Evolutionary conservation across 2,797 vertebrate species (phyloP).

Genomic region (Fratercula arctica): DNA sequence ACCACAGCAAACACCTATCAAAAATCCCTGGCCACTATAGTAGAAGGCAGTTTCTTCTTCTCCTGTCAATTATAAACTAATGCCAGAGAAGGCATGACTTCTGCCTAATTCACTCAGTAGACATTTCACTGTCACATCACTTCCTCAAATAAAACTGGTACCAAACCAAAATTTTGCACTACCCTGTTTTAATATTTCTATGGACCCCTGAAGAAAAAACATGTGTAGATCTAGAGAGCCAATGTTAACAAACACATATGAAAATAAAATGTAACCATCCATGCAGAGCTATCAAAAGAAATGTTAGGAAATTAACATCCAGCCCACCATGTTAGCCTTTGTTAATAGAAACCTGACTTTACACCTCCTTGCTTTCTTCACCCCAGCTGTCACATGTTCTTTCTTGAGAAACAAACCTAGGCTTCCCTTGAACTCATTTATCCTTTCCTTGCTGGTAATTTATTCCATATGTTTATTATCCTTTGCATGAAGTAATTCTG

Average conservation of each 20-base stretch:
- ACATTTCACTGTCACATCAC: background rate
- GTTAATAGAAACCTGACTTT: conserved; percentile 48
- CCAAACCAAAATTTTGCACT: background rate
- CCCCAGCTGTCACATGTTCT: background rate
- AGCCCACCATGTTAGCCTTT: background rate
- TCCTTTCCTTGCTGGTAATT: conserved; percentile 25
- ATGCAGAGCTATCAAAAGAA: background rate
- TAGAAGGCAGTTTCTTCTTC: background rate
- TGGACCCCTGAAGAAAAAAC: conserved; percentile 5
- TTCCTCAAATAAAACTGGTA: background rate
- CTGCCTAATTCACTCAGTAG: background rate
- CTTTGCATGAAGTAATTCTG: conserved; percentile 26
- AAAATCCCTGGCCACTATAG: background rate
- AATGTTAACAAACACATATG: background rate
- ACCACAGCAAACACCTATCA: background rate
- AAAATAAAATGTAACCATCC: conserved; percentile 27
- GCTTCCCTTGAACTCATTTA: conserved; percentile 31
- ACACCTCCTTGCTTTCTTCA: conserved; percentile 43
- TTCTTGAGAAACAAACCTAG: conserved; percentile 17
- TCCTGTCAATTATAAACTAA: background rate
- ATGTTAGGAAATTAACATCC: background rate
- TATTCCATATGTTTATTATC: conserved; percentile 9
- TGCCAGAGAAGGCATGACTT: background rate
- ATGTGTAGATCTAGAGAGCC: background rate
- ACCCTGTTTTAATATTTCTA: background rate